Conservation (phyloP, 23 tunicate genomes). For the Halocynthia aurantium region DNA sequence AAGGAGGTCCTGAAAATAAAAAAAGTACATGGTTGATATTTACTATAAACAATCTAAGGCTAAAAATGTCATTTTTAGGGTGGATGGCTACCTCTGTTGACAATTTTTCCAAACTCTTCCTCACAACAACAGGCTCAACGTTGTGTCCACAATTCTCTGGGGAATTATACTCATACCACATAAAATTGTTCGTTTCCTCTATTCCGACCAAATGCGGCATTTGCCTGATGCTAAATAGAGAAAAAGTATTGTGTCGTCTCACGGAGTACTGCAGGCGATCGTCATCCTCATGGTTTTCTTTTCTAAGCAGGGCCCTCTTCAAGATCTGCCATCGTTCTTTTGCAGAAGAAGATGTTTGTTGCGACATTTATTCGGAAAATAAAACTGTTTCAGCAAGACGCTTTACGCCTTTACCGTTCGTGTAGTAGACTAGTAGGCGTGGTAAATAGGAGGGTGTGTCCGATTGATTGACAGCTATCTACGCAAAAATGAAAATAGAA, state of each 20-base stretch:
- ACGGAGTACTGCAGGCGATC: too few species aligned
- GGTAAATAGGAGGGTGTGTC: too few species aligned
- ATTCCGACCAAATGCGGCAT: not conserved
- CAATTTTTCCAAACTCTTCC: not conserved
- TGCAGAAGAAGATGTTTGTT: not conserved
- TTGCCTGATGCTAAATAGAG: too few species aligned
- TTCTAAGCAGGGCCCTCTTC: not conserved
- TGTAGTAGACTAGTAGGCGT: too few species aligned
- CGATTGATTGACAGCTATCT: too few species aligned
- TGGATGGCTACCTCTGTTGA: not conserved
- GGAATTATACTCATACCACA: not conserved
- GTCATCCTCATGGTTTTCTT: not conserved
- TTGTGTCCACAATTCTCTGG: not conserved
- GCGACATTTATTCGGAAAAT: too few species aligned
- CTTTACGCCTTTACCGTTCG: too few species aligned
- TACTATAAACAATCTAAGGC: not conserved
- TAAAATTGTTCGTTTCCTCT: not conserved
- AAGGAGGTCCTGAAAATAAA: slow-evolving; percentile 34
- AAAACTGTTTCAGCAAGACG: too few species aligned
- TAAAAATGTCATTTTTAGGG: not conserved
- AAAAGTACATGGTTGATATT: not conserved
- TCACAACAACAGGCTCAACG: not conserved
- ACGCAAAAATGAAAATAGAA: too few species aligned
- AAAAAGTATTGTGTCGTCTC: too few species aligned
- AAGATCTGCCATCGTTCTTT: slow-evolving; percentile 2